A percentile compares a stretch with the other conserved stretches of the same genome.
Evolutionary conservation across 2,888 invertebrate species (phyloP).

Genomic region (Aleiodes leptofemur): DNA sequence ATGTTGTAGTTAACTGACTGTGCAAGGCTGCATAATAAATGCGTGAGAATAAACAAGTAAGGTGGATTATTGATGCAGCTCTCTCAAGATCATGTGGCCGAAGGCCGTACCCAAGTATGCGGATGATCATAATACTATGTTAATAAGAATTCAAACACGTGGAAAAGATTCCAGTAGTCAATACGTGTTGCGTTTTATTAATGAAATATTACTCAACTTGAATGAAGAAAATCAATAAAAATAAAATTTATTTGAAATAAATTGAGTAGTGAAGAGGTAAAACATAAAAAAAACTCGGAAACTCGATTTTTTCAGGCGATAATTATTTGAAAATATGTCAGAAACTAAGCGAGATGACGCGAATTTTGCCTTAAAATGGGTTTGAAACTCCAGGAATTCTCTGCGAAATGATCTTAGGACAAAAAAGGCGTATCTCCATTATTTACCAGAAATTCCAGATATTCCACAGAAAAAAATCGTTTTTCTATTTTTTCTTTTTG

Average conservation of each 20-base stretch:
- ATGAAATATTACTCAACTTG: constrained; percentile 11
- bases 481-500: too few species aligned
- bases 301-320: too few species aligned
- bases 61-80: constrained; percentile 21
- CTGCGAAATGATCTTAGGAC: too few species aligned
- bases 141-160: constrained; percentile 8
- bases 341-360: too few species aligned
- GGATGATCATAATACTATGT: constrained; percentile 17
- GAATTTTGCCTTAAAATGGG: too few species aligned
- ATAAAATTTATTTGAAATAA: background rate
- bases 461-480: too few species aligned
- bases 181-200: background rate
- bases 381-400: too few species aligned
- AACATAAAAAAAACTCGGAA: too few species aligned
- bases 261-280: background rate
- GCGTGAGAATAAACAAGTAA: constrained; percentile 15
- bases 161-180: background rate
- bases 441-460: too few species aligned
- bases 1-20: too few species aligned
- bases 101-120: constrained; percentile 25
- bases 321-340: too few species aligned
- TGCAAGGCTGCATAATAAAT: constrained; percentile 13
- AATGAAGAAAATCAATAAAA: background rate
- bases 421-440: too few species aligned
- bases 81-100: constrained; percentile 29